Percentiles rank a stretch among this genome's conserved stretches.
phyloP scores from a whole-genome alignment of 2,888 invertebrate genomes.

The Lysandra coridon region DNA sequence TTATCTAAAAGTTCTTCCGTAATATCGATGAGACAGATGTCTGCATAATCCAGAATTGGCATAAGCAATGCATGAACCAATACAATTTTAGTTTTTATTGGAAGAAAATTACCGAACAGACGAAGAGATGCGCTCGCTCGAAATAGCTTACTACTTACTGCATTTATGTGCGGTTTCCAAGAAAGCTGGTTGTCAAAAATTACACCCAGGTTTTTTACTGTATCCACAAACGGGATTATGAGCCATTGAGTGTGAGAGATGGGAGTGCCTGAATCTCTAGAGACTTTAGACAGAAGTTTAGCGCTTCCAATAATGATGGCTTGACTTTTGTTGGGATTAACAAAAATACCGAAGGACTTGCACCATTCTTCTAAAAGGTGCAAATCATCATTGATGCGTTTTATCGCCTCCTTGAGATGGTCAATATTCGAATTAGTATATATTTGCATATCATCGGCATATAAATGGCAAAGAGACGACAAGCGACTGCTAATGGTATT shows the following conservation, averaged over 20 bases:
- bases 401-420: too few relatives aligned
- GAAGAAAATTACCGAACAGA: background rate
- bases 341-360: too few relatives aligned
- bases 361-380: too few relatives aligned
- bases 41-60: background rate
- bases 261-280: background rate
- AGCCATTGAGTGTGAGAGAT: background rate
- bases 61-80: background rate
- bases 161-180: background rate
- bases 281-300: background rate
- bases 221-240: background rate
- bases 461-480: too few relatives aligned
- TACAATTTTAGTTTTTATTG: background rate
- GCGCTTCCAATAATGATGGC: background rate
- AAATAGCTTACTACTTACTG: background rate
- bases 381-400: too few relatives aligned
- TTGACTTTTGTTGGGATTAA: background rate
- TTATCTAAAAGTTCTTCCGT: too few relatives aligned
- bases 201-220: background rate
- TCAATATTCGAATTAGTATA: too few relatives aligned
- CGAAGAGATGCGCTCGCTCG: background rate
- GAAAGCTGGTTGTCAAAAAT: background rate
- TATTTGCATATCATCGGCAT: too few relatives aligned
- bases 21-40: too few relatives aligned
- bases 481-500: too few relatives aligned